Percentiles rank a stretch among this genome's conserved stretches.
These are phyloP conservation scores for Athalia cordata DNA, from an alignment of 2,888 invertebrate species.

Conservation along the genomic window DNA sequence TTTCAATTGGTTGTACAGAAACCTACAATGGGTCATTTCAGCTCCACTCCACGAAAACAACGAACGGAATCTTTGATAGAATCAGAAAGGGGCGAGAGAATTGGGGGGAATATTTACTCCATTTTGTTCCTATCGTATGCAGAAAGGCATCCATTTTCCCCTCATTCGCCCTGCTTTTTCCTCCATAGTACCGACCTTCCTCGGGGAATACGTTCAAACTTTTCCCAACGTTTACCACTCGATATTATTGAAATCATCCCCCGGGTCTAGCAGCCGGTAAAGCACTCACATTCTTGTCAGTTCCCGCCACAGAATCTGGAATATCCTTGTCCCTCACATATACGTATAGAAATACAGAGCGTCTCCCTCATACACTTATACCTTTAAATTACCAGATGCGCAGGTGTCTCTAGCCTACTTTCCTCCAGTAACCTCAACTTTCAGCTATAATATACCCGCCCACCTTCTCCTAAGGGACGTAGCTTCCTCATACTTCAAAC, in stretches of 20 bases:
- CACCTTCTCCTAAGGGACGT: too few relatives aligned
- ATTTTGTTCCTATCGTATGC: neutral
- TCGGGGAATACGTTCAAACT: slow-evolving; percentile 11
- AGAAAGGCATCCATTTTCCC: neutral
- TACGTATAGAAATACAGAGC: neutral
- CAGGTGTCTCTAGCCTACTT: slow-evolving; percentile 18
- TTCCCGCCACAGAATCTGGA: slow-evolving; percentile 13
- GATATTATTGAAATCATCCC: slow-evolving; percentile 36
- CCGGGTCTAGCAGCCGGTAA: slow-evolving; percentile 1
- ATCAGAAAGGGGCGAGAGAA: too few relatives aligned
- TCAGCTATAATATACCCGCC: too few relatives aligned
- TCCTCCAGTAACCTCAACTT: neutral
- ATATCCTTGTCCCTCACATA: slow-evolving; percentile 18
- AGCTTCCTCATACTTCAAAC: too few relatives aligned
- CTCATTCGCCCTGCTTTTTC: neutral
- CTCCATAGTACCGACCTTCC: neutral
- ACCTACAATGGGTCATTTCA: too few relatives aligned
- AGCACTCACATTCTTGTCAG: slow-evolving; percentile 10
- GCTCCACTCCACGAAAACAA: too few relatives aligned
- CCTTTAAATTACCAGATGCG: neutral
- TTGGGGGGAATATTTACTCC: too few relatives aligned
- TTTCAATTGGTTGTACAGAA: too few relatives aligned
- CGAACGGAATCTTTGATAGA: too few relatives aligned
- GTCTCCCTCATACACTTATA: neutral
- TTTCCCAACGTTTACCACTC: slow-evolving; percentile 21